Evolutionary conservation across 2,113 vertebrate species (phyloP), one percentile per base, ranked within the genome.

Genomic region (Noctilio leporinus): DNA sequence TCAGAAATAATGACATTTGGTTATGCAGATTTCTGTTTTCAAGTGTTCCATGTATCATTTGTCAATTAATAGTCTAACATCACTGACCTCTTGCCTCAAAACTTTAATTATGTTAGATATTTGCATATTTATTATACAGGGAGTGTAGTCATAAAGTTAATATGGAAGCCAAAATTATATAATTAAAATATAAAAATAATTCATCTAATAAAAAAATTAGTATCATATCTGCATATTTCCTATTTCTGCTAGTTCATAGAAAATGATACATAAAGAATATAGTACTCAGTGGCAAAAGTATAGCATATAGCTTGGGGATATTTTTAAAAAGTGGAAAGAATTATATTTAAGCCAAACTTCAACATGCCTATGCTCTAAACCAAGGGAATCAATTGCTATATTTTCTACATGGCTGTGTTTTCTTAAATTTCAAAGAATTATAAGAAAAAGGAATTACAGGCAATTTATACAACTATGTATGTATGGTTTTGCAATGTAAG

Each of bases 401-500:
- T 86, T 65, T 93, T 89, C 64, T 77, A 57, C 1, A 51, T 53
- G 49, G 78, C n/a, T 53, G 0, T 65, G 19, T 89, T 73, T 10
- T 91, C 85, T 24, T 89, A 87, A 85, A 89, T 91, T 70, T 89
- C 70, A 82, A 93, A 93, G 59, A 91, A 95, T 59, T 92, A 20
- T 12, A 86, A 77, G 81, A 62, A 88, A 76, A 92, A 92, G 65
- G 49, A 88, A 82, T 53, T 96, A 53, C 33, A 86, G 51, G 33
- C 33, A 75, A 43, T 96, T 91, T 47, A 55, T 80, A 16, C 64
- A 70, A 65, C 28, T 15, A 33, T 77, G n/a, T 57, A n/a, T n/a
- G n/a, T 83, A 77, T 0, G 12, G 84, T 94, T 97, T 97, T 96
- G 2, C 70, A 75, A 2, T 73, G 95, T 96, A 97, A 97, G 69